Evolutionary conservation across 2,888 invertebrate species (phyloP).

Genomic region (Xestia rhomboidea): DNA sequence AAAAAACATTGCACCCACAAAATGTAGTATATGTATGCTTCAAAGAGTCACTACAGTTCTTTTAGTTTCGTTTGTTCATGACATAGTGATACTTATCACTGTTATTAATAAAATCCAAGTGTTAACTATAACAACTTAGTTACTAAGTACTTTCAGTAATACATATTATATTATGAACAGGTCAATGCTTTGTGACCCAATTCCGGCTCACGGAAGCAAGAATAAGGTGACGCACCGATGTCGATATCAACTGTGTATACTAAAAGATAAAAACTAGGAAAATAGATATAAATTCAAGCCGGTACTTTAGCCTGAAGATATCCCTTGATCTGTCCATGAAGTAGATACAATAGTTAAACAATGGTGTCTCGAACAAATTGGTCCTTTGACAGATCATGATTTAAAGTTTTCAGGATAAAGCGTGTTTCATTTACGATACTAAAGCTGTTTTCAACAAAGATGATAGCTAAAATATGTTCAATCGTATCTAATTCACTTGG

Average conservation of each 20-base stretch:
- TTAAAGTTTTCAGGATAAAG: no score
- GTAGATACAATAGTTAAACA: no score
- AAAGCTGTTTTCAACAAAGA: not conserved
- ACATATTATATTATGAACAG: constrained; percentile 4
- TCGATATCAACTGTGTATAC: constrained; percentile 2
- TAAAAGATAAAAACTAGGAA: constrained; percentile 19
- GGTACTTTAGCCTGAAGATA: not conserved
- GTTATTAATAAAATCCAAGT: constrained; percentile 7
- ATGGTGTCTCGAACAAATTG: no score
- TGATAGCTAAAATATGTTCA: not conserved
- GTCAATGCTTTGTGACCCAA: constrained; percentile 28
- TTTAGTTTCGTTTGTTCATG: constrained; percentile 6
- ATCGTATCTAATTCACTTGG: not conserved
- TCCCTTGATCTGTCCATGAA: no score
- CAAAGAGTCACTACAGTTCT: constrained; percentile 16
- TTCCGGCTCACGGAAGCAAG: constrained; percentile 19
- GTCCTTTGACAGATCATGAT: no score
- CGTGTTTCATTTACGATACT: no score
- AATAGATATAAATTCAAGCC: not conserved
- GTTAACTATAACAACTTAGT: not conserved
- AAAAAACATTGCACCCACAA: not conserved
- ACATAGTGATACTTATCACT: constrained; percentile 7
- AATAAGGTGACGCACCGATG: constrained; percentile 13
- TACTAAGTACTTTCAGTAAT: not conserved
- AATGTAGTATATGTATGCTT: not conserved